Conservation (phyloP, 1,140 invertebrate genomes). For the Melanaphis sacchari region DNA sequence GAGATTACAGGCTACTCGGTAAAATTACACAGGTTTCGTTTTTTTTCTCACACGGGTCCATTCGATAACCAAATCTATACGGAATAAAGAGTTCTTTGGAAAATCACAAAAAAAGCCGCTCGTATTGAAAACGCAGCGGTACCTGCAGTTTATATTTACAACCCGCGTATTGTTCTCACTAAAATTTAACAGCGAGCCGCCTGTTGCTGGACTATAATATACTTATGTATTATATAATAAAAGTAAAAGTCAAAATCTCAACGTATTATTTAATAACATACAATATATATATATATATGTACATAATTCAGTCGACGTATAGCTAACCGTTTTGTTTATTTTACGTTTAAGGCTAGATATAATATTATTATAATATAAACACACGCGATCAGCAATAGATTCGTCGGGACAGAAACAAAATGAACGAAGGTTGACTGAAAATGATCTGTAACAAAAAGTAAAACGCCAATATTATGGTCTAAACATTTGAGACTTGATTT, state of each 20-base stretch:
- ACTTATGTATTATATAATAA: neutral
- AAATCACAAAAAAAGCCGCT: neutral
- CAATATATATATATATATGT: no score
- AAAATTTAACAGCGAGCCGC: neutral
- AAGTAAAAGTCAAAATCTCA: neutral
- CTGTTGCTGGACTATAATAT: neutral
- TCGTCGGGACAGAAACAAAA: neutral
- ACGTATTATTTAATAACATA: neutral
- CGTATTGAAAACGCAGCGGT: neutral
- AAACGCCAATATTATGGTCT: neutral
- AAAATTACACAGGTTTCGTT: neutral
- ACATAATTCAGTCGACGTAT: no score
- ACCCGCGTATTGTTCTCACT: neutral
- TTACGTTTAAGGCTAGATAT: neutral
- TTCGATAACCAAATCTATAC: neutral
- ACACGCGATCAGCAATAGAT: neutral
- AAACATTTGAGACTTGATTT: neutral
- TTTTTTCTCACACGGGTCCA: neutral
- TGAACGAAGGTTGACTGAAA: neutral
- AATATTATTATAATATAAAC: neutral
- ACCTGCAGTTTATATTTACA: no score
- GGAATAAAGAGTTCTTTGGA: neutral
- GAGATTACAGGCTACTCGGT: neutral
- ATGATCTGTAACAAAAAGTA: neutral
- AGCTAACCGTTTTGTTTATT: neutral